Evolutionary conservation across 2,113 vertebrate genomes (phyloP), one percentile per base, ranked within the genome.

Genomic region (Rhinichthys klamathensis): DNA sequence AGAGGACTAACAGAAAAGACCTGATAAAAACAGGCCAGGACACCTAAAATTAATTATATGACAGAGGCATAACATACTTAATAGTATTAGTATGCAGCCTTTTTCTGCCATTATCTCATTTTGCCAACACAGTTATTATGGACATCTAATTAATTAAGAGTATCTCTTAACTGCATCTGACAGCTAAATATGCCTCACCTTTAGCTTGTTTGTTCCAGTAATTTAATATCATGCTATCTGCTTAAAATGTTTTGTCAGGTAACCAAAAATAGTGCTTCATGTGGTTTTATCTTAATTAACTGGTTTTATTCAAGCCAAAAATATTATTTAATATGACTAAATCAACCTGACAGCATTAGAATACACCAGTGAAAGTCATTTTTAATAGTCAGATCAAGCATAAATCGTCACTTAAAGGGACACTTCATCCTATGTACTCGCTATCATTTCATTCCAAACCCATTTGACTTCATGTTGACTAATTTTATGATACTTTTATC

Each of bases 221-320:
- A 74, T 74, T 46, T 74, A 74, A 74, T 16, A 49, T 74, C 35
- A 38, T 72, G 69, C 69, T 72, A n/a, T 72, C 69, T 72, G 69
- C 35, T 72, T n/a, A 46, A 73, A 15, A 73, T n/a, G 6, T 7
- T 73, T 73, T 73, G 67, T 16, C 41, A 74, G 13, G 72, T 74
- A n/a, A 15, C 70, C 23, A 73, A 70, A 69, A 41, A 70, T 56
- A 41, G 18, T 70, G 35, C 9, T 35, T 70, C 16, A 32, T 35
- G 67, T 23, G 41, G 41, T 25, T n/a, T 73, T 73, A 41, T n/a
- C 21, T 44, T 12, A 73, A 73, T n/a, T 25, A 25, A 46, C 13
- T 25, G 38, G 38, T 12, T 73, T 46, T 73, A 25, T 73, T 73
- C 4, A 25, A 73, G 70, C 23, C 2, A 73, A 25, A 44, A 15